Base-by-base conservation (phyloP, 2,797 vertebrate species). In the Poliocrania exsul region DNA sequence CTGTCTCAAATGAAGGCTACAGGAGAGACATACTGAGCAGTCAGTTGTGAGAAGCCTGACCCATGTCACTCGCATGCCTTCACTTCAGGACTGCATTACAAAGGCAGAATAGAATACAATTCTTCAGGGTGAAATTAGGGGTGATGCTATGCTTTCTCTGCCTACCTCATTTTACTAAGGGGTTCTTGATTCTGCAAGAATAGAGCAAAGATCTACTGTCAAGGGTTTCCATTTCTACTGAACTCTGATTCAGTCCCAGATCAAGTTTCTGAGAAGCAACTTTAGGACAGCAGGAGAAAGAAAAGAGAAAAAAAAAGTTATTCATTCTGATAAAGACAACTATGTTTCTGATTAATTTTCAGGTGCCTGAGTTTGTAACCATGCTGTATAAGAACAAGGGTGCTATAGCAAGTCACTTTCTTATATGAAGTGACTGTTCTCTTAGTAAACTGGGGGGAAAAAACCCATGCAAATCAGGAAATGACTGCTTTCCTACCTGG, bases 21-120 rank as follows among this genome's bases (percentile, higher is more conserved):
- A 53, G 78, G 60, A 61, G 40, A 54, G 24, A 18, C 0, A 0
- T 12, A n/a, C 35, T 44, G 49, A 72, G 50, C 46, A 50, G 42
- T n/a, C 29, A 33, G 18, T 4, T 65, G 5, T 65, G 78, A 71
- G 38, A 75, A 42, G 42, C 26, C 53, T 25, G 21, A n/a, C 50
- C 4, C 1, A 7, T 46, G 47, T 25, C 18, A 42, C 29, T 46
- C 35, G 26, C 6, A 10, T 2, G 9, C 29, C 66, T 42, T 35
- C 3, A 0, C 46, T 38, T 72, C 54, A 81, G 26, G n/a, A n/a
- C 44, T 33, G 24, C 3, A 1, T 8, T 54, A 58, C 38, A 72
- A 84, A 65, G 24, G 70, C 58, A 85, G 28, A 62, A 10, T 8
- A 61, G 15, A 75, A 64, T 46, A 38, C 19, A 60, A 0, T 64